Evolutionary conservation across 2,113 vertebrate species (phyloP).

Genomic region (Eptesicus fuscus): DNA sequence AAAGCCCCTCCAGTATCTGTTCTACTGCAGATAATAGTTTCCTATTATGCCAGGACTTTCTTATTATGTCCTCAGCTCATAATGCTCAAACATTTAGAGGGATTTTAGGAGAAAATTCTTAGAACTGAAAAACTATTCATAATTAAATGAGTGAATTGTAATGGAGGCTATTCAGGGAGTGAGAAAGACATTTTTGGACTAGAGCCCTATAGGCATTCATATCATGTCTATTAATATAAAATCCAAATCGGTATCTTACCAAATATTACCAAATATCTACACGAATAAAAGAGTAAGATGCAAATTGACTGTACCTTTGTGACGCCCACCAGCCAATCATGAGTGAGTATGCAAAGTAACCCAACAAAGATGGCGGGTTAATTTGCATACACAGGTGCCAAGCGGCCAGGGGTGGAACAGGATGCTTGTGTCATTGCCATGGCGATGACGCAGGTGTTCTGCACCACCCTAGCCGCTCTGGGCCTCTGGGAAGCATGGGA

Average conservation of each 20-base stretch:
- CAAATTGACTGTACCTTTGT: too few relatives aligned
- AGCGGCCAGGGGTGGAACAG: too few relatives aligned
- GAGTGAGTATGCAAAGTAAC: too few relatives aligned
- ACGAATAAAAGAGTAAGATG: too few relatives aligned
- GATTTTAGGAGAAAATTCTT: neutral
- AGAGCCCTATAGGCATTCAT: neutral
- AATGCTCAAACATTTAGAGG: neutral
- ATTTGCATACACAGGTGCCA: too few relatives aligned
- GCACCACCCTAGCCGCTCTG: too few relatives aligned
- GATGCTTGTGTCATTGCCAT: too few relatives aligned
- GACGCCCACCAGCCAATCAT: too few relatives aligned
- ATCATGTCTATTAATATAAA: neutral
- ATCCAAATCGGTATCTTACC: neutral
- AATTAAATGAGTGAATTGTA: neutral
- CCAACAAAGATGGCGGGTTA: too few relatives aligned
- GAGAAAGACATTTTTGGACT: neutral
- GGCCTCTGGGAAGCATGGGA: too few relatives aligned
- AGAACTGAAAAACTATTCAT: neutral
- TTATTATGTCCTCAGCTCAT: neutral
- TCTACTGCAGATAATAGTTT: neutral
- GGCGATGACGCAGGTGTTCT: too few relatives aligned
- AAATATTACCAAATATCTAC: neutral
- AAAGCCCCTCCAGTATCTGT: neutral
- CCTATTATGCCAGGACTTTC: neutral
- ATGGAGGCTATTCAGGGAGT: neutral